Base-by-base conservation (phyloP, 2,888 invertebrate species). In the Copidosoma aretas region DNA sequence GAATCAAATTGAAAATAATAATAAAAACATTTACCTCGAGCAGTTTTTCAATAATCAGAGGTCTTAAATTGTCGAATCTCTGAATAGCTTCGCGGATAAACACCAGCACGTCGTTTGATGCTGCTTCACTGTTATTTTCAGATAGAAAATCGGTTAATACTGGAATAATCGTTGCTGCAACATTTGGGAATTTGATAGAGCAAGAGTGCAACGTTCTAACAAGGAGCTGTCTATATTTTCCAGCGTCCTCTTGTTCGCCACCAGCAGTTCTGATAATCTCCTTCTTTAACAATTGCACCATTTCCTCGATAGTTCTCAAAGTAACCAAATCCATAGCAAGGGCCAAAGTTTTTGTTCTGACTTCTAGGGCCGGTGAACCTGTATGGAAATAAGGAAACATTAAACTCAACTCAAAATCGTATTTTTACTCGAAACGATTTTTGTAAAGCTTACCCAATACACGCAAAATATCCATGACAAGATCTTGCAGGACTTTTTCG, bases 1-100 rank as follows among this genome's bases (percentile, higher is more conserved):
- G 46, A 65, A 21, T 66, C 2, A 41, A 15, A 58, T 60, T 58
- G 1, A 43, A 25, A 67, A 22, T 21, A 54, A 62, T 24, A 51
- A 25, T 41, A 21, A 21, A 4, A 71, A 56, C 46, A 24, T 19
- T 54, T 72, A 81, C 83, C 74, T 83, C 82, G 4, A 83, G 73
- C 1, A 84, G 73, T 71, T 83, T 84, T 85, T 93, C 91, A 73
- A 97, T 91, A 73, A 99, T 94, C 0, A 93, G 86, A 1, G 91
- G 88, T 69, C 93, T 87, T 19, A 98, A 86, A 73, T 91, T 87
- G 39, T 93, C 91, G 85, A 96, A 96, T 81, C 94, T 91, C 81
- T 97, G 95, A 75, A 99, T 92, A n/a, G 98, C 98, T 84, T 98
- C 95, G 25, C 98, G 88, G 60, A 98, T 91, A 86, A 99, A 98